Evolutionary conservation across 2,888 invertebrate species (phyloP).

Genomic region (Bellardia pandia): DNA sequence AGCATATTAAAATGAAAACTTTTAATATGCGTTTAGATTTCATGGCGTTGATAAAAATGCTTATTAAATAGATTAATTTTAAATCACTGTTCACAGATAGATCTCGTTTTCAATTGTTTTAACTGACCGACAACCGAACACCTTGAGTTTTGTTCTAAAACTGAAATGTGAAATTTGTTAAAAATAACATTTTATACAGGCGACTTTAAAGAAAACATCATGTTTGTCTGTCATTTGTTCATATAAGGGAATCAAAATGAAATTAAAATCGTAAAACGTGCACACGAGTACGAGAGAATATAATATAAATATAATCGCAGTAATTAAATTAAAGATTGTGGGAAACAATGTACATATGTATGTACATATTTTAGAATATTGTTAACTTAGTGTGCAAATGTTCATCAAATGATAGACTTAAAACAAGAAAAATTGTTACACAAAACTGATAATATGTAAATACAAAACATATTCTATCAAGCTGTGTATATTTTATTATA

Average conservation of each 20-base stretch:
- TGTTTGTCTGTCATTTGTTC: conserved; percentile 14
- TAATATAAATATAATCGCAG: background rate
- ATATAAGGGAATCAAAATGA: conserved; percentile 34
- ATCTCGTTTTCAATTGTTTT: background rate
- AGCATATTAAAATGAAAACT: background rate
- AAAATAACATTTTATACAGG: conserved; percentile 49
- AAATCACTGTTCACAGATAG: background rate
- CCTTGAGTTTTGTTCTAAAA: conserved; percentile 58
- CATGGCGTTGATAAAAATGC: conserved; percentile 25
- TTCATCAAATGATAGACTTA: no score
- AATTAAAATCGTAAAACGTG: background rate
- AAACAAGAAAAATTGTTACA: no score
- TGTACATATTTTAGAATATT: background rate
- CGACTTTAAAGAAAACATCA: conserved; percentile 4
- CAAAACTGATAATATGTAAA: no score
- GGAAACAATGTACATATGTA: background rate
- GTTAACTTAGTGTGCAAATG: background rate
- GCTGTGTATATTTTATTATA: no score
- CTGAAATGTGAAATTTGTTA: conserved; percentile 53
- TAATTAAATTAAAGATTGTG: conserved; percentile 30
- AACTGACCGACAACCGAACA: conserved; percentile 17
- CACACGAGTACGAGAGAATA: background rate
- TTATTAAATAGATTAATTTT: background rate
- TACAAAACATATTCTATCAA: no score
- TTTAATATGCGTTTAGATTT: conserved; percentile 25